A percentile compares a stretch with the other conserved stretches of the same genome.
Evolutionary conservation across 2,113 vertebrate genomes (phyloP).

Genomic region (Mystacornis crossleyi): DNA sequence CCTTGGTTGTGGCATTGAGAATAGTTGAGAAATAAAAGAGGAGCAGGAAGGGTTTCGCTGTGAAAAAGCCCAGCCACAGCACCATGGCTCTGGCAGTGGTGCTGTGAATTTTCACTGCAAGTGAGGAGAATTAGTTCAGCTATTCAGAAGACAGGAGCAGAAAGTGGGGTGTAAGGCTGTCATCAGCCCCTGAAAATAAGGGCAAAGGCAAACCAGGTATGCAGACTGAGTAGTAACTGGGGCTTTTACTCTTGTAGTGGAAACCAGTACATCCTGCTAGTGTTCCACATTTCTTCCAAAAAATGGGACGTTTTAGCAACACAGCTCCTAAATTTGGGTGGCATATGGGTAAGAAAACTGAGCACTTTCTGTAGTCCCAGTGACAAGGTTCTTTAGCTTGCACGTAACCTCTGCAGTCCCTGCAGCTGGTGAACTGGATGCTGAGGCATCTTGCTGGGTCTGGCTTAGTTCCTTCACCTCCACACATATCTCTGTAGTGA

Average conservation of each 20-base stretch:
- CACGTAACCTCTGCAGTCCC: background rate
- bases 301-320: background rate
- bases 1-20: background rate
- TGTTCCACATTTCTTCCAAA: background rate
- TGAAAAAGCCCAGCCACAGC: background rate
- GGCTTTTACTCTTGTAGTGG: background rate
- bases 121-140: background rate
- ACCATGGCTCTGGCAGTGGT: background rate
- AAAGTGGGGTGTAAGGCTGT: background rate
- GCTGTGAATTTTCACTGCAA: background rate
- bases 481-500: background rate
- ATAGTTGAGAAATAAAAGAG: background rate
- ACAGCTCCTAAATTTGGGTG: background rate
- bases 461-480: background rate
- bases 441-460: background rate
- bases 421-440: background rate
- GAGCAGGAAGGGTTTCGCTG: background rate
- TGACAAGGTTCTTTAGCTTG: background rate
- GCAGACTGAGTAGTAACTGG: background rate
- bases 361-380: background rate
- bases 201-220: background rate
- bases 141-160: background rate
- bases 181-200: background rate
- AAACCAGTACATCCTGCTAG: background rate
- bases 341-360: background rate